A percentile compares a stretch with the other conserved stretches of the same genome.
phyloP scores from a whole-genome alignment of 2,797 vertebrate genomes.

The Acridotheres tristis region DNA sequence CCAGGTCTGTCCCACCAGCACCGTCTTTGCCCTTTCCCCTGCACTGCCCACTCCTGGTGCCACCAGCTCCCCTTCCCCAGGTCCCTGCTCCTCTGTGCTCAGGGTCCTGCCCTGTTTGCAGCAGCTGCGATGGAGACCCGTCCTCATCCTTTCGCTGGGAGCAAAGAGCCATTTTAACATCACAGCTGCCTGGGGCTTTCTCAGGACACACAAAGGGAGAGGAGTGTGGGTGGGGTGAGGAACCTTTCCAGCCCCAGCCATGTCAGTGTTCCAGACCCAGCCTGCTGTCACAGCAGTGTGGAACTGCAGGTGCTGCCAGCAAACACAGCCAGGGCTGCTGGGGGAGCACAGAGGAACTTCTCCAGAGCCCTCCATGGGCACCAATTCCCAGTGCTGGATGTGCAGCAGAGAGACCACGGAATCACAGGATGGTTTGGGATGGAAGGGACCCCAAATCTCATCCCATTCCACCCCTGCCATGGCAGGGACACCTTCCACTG shows the following conservation, averaged over 20 bases:
- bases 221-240: neutral
- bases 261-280: rapidly evolving
- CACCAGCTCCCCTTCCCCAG: neutral
- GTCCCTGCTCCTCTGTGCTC: rapidly evolving
- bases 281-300: neutral
- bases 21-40: neutral
- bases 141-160: neutral
- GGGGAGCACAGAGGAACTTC: rapidly evolving
- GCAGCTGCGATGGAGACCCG: neutral
- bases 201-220: neutral
- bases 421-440: neutral
- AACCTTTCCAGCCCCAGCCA: neutral
- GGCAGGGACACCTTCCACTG: neutral
- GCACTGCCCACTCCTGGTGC: rapidly evolving
- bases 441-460: neutral
- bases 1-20: rapidly evolving
- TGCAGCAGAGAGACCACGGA: neutral
- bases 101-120: rapidly evolving
- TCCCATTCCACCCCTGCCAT: too few species aligned
- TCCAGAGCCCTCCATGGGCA: rapidly evolving
- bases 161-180: neutral
- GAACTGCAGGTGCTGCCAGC: neutral
- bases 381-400: neutral
- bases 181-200: neutral
- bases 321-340: neutral